Base-by-base conservation (phyloP, 2,113 vertebrate genomes). In the Sprattus sprattus region DNA sequence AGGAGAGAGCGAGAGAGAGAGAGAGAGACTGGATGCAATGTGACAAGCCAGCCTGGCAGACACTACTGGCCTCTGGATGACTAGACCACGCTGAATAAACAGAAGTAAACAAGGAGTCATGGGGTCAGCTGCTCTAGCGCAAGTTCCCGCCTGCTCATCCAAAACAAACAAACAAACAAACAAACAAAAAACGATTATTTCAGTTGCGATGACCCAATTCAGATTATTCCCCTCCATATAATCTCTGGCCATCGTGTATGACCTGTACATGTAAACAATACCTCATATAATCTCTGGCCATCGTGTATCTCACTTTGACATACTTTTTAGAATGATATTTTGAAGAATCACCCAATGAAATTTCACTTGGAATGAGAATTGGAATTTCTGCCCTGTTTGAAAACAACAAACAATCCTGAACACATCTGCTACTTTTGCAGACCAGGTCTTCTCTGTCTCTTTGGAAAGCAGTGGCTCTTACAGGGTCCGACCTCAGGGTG, bases 1-100 rank as follows among this genome's bases (percentile, higher is more conserved):
- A 39, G 39, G 39, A 39, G 44, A n/a, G 46, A 49, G 28, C 47
- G 88, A 82, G 52, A 83, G 15, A 81, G 28, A 16, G 13, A 39
- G 15, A 28, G 78, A 54, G 44, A 57, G 32, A 75, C 16, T 6
- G 93, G 54, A 93, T 92, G 60, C 7, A 54, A 89, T 92, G 83
- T 94, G 94, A 94, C 94, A 94, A 90, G 32, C 60, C 82, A 87
- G 93, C 92, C 91, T 93, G 28, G 88, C 89, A 92, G 93, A 92
- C 78, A 93, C 71, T 84, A 87, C 82, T 92, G 94, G 93, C 93
- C 93, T 92, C 88, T 91, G 84, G 54, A 84, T 95, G 94, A 95
- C 94, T 93, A 91, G 92, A 91, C 92, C 91, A 89, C 89, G 91
- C 67, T 71, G 46, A 46, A 84, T 46, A 89, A 89, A 92, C 88